Evolutionary conservation across 2,888 invertebrate genomes (phyloP).

Genomic region (Diabrotica balteata): DNA sequence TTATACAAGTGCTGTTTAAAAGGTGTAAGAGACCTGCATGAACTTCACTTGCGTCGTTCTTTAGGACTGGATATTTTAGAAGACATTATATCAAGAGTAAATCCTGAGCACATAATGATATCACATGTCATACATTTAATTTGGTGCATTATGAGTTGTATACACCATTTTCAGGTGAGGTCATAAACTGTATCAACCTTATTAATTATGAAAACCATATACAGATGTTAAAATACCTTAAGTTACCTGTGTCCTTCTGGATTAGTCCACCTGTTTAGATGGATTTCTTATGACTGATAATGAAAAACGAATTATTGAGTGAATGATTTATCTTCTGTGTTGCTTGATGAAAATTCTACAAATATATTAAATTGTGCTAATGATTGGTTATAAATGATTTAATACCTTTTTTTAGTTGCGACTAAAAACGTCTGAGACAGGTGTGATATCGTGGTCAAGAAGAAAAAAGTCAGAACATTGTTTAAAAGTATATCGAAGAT

Average conservation of each 20-base stretch:
- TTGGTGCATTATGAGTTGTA: constrained; percentile 54
- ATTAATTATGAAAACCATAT: no score
- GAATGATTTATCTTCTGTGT: no score
- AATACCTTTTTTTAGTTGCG: constrained; percentile 47
- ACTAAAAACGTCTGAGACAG: constrained; percentile 19
- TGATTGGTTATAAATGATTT: no score
- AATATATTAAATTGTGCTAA: no score
- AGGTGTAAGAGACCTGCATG: constrained; percentile 42
- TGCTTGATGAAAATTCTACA: no score
- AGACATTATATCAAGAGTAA: constrained; percentile 39
- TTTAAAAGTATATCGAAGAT: constrained; percentile 45
- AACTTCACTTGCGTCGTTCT: constrained; percentile 37
- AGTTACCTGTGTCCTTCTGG: no score
- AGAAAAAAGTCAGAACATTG: constrained; percentile 39
- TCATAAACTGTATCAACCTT: not conserved
- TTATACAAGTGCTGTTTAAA: constrained; percentile 40
- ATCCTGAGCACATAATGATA: constrained; percentile 35
- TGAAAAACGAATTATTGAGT: no score
- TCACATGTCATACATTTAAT: constrained; percentile 46
- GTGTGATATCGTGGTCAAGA: constrained; percentile 23
- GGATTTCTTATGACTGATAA: no score
- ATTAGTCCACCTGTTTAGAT: no score
- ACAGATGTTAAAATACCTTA: no score
- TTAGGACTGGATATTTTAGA: constrained; percentile 37
- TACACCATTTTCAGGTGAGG: constrained; percentile 55